phyloP scores from a whole-genome alignment of 2,888 invertebrate species.

The Agonopterix heracliana region DNA sequence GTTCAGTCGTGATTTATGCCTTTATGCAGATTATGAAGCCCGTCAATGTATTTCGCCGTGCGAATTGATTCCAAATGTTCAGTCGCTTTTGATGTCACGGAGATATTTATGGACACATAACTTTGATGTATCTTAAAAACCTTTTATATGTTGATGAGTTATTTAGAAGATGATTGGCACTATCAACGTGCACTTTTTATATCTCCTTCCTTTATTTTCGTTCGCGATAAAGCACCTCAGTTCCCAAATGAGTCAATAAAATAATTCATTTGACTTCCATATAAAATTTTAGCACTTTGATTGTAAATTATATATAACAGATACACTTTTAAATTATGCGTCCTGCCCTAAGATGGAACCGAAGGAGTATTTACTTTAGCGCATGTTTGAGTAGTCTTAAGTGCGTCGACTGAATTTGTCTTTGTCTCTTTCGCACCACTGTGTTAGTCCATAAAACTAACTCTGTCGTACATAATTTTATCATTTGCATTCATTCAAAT shows the following conservation, averaged over 20 bases:
- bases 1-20: constrained; percentile 31
- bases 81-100: constrained; percentile 31
- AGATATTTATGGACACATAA: constrained; percentile 42
- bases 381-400: too few species aligned
- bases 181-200: constrained; percentile 32
- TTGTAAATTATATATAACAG: not conserved
- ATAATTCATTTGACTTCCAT: constrained; percentile 1
- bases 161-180: constrained; percentile 33
- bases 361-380: too few species aligned
- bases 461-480: too few species aligned
- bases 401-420: too few species aligned
- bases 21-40: constrained; percentile 35
- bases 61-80: constrained; percentile 21
- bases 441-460: too few species aligned
- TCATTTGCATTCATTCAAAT: too few species aligned
- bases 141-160: constrained; percentile 37
- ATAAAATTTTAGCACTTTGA: constrained; percentile 2
- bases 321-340: not conserved
- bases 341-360: not conserved
- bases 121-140: constrained; percentile 28
- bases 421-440: too few species aligned
- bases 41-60: constrained; percentile 31
- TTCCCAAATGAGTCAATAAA: constrained; percentile 1
- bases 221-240: not conserved
- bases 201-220: not conserved